Evolutionary conservation across 2,113 vertebrate genomes (phyloP), one percentile per base, ranked within the genome.

Genomic region (human (Homo sapiens)): DNA sequence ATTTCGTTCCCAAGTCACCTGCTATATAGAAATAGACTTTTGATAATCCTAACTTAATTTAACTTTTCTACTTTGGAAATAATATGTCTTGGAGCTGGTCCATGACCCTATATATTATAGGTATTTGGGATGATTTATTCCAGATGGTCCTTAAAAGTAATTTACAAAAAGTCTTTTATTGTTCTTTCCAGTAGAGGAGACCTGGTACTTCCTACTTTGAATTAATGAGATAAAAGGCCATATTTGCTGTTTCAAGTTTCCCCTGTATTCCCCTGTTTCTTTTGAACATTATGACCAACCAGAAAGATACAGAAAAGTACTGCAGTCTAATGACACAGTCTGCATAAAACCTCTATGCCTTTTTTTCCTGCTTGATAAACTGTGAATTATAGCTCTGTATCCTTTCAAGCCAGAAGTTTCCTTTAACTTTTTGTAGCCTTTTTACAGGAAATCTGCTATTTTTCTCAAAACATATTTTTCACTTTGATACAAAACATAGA

Each of bases 201-300:
- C 25, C 13, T 75, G 25, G 73, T 92, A 90, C 48, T 90, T 61
- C 9, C 50, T 70, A 25, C 43, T 83, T 91, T 85, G 66, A 81
- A 85, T 92, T 85, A 89, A 87, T 72, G 64, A 97, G 5, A 95
- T 14, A 38, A 89, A 96, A 92, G 48, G n/a, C 75, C 40, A 55
- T 38, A 23, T 25, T 64, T 72, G 17, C n/a, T 72, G 8, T 81
- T 95, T 89, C 4, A 89, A 95, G 59, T 11, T 72, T 84, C n/a
- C n/a, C 5, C 11, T 83, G 14, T 38, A 18, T 64, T 82, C 20
- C 23, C 4, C 10, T 59, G 35, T 40, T 89, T 92, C 87, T 83
- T 81, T 89, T 50, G 86, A 97, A 75, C 4, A 25, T 80, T 80
- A 89, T 55, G 68, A 80, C 30, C 50, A 88, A 55, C 32, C 5